Percentiles rank a stretch among this genome's conserved stretches.
Evolutionary conservation across 2,888 invertebrate species (phyloP).

Genomic region (Ptychoptera albimana): DNA sequence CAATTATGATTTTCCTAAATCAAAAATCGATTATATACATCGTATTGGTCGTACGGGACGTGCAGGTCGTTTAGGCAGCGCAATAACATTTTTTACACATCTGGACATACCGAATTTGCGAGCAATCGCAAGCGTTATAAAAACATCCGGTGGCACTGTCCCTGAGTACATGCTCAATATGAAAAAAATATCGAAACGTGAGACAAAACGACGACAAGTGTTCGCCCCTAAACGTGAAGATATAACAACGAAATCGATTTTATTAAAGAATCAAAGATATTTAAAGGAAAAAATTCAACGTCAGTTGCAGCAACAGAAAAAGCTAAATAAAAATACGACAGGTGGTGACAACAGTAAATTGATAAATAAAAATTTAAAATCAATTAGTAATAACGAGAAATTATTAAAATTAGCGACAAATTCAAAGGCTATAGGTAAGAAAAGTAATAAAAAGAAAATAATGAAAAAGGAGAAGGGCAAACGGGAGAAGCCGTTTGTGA

Average conservation of each 20-base stretch:
- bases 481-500: too few relatives aligned
- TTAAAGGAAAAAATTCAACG: too few relatives aligned
- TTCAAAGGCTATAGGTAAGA: too few relatives aligned
- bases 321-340: too few relatives aligned
- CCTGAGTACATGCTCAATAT: slow-evolving; percentile 79
- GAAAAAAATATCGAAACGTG: slow-evolving; percentile 48
- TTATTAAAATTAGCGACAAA: too few relatives aligned
- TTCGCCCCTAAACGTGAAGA: slow-evolving; percentile 48
- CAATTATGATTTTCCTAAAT: slow-evolving; percentile 93
- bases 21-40: slow-evolving; percentile 80
- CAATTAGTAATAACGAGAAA: too few relatives aligned
- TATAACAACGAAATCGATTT: slow-evolving; percentile 37
- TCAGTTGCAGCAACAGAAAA: too few relatives aligned
- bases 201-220: slow-evolving; percentile 37
- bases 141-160: slow-evolving; percentile 80
- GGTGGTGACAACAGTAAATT: too few relatives aligned
- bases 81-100: slow-evolving; percentile 88
- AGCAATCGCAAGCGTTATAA: slow-evolving; percentile 81
- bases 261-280: background rate
- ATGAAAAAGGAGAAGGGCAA: too few relatives aligned
- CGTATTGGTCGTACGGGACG: slow-evolving; percentile 81
- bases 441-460: too few relatives aligned
- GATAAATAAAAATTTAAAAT: too few relatives aligned
- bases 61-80: slow-evolving; percentile 75
- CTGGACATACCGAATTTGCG: slow-evolving; percentile 73